Percentiles rank a stretch among this genome's conserved stretches.
phyloP scores from a whole-genome alignment of 2,888 invertebrate genomes.

The Sphaerophoria rueppellii region DNA sequence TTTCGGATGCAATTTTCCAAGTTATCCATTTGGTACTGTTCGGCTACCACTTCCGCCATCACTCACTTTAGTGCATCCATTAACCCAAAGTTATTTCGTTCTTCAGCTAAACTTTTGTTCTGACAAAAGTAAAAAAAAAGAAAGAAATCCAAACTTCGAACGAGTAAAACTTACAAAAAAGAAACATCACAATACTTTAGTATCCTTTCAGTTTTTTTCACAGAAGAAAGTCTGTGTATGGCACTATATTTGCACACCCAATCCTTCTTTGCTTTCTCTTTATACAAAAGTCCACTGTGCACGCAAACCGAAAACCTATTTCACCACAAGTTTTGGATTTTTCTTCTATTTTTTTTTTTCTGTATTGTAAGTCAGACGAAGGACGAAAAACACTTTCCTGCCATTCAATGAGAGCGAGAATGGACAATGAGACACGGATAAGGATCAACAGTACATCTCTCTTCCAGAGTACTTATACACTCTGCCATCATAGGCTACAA shows the following conservation, averaged over 20 bases:
- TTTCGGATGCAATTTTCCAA: conserved; percentile 71
- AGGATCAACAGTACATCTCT: conserved; percentile 65
- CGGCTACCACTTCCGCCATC: conserved; percentile 66
- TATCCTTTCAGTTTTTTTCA: conserved; percentile 14
- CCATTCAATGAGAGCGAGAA: conserved; percentile 52
- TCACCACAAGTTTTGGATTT: background rate
- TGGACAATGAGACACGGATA: conserved; percentile 67
- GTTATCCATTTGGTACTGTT: conserved; percentile 62
- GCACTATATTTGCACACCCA: conserved; percentile 27
- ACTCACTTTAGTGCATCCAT: conserved; percentile 72
- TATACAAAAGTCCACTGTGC: background rate
- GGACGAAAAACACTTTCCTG: conserved; percentile 54
- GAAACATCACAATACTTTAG: conserved; percentile 29
- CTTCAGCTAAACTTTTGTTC: conserved; percentile 49
- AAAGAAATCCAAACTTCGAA: background rate
- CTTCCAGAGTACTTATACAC: conserved; percentile 47
- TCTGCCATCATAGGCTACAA: background rate
- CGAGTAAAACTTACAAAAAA: conserved; percentile 6
- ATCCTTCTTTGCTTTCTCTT: conserved; percentile 9
- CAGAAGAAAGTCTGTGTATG: conserved; percentile 28
- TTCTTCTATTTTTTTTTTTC: background rate
- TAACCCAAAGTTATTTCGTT: conserved; percentile 65
- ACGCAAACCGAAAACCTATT: conserved; percentile 47
- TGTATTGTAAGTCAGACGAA: background rate
- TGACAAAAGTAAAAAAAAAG: conserved; percentile 9